Conservation (phyloP, 2,797 vertebrate genomes). For the Thaleichthys pacificus region DNA sequence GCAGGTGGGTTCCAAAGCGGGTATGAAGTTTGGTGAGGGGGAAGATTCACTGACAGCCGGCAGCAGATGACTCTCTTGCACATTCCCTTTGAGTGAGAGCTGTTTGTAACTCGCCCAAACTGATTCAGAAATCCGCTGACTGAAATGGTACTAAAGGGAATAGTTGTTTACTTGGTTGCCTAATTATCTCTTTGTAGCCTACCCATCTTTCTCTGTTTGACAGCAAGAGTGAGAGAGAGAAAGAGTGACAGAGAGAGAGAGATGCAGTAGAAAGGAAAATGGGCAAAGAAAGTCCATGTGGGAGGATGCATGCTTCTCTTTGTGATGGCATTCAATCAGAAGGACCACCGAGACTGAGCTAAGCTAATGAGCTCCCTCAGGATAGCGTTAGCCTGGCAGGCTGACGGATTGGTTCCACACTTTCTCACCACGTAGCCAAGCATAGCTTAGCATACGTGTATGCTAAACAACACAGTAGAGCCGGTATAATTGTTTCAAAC, state of each 20-base stretch:
- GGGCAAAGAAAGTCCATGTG: background rate
- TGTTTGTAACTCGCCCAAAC: background rate
- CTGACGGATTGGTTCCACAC: background rate
- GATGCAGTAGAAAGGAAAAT: background rate
- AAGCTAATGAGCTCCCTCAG: conserved; percentile 13
- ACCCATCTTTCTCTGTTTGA: background rate
- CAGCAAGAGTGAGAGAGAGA: background rate
- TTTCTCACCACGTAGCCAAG: background rate
- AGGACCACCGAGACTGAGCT: conserved; percentile 2
- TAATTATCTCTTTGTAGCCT: background rate
- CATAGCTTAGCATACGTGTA: background rate
- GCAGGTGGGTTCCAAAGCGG: background rate
- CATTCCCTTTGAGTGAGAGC: background rate
- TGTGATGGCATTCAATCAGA: conserved; percentile 4
- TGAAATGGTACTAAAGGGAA: background rate
- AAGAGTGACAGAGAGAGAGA: background rate
- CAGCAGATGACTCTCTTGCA: background rate
- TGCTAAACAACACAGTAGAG: background rate
- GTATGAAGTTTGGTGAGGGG: background rate
- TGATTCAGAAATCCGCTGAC: background rate
- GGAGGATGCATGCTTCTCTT: conserved; percentile 3
- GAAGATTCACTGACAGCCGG: background rate
- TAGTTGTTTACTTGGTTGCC: background rate
- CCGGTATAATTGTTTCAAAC: background rate
- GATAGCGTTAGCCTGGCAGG: conserved; percentile 4